These are phyloP conservation scores for Drosophila repletoides DNA, from an alignment of 1,140 invertebrate genomes.

Conservation along the genomic window DNA sequence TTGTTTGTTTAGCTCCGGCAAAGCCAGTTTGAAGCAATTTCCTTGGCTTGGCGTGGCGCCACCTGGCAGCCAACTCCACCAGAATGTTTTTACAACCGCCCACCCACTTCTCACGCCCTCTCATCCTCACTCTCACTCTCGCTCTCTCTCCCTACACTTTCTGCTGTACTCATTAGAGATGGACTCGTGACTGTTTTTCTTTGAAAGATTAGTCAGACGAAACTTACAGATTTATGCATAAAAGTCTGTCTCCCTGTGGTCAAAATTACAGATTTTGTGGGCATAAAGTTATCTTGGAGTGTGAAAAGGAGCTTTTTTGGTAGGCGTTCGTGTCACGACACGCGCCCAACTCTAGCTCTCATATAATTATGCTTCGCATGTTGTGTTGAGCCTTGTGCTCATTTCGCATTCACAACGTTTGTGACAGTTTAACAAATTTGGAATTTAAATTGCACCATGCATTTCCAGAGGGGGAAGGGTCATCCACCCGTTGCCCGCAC, in stretches of 20 bases:
- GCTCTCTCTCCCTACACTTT: background rate
- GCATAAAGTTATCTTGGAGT: too few relatives aligned
- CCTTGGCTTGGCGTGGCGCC: constrained; percentile 41
- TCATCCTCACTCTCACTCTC: background rate
- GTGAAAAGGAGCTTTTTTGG: too few relatives aligned
- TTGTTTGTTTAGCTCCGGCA: constrained; percentile 69
- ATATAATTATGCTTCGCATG: constrained; percentile 49
- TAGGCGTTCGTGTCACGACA: too few relatives aligned
- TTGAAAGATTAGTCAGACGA: too few relatives aligned
- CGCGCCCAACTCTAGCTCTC: too few relatives aligned
- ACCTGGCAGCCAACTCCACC: constrained; percentile 35
- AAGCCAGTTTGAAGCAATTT: constrained; percentile 52
- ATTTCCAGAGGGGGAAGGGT: constrained; percentile 19
- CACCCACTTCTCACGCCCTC: background rate
- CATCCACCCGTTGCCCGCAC: constrained; percentile 26
- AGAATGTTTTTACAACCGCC: constrained; percentile 7
- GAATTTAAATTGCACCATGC: constrained; percentile 75
- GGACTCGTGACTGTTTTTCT: too few relatives aligned
- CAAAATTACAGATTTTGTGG: too few relatives aligned
- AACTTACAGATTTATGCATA: too few relatives aligned
- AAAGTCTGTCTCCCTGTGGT: too few relatives aligned
- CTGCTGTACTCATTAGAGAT: constrained; percentile 25
- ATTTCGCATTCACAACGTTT: constrained; percentile 74
- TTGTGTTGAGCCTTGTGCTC: constrained; percentile 49
- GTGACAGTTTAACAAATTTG: constrained; percentile 79